Base-by-base conservation (phyloP, 2,888 invertebrate species). In the Ditula angustiorana region DNA sequence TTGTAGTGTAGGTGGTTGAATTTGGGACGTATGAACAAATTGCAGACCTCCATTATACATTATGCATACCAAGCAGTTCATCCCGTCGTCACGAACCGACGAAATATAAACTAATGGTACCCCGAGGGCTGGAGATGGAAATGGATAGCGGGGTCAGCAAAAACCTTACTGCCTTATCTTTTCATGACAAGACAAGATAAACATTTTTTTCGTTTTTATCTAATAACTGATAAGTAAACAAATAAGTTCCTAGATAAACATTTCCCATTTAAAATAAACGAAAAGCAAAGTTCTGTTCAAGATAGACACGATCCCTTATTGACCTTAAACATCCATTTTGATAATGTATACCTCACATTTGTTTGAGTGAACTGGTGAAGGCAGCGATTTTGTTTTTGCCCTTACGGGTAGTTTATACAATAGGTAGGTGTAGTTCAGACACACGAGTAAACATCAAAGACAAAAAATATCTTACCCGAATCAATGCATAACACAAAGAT, bases 191-290 rank as follows among this genome's bases (percentile, higher is more conserved):
- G 35, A 35, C 24, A 49, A 19, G 26, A 35, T 21, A 11, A 57
- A 49, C 21, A 57, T 41, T 50, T 26, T 44, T 46, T 52, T 49
- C 23, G 30, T 59, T 63, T n/a, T 69, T 75, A 70, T 74, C 72
- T 60, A 11, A 37, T 35, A 23, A 57, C 61, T 41, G 73, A 74
- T 76, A 76, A 69, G 68, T 68, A 70, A 72, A 67, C 73, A 72
- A 74, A 73, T 64, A 73, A 30, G 24, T 23, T n/a, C 46, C 5
- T 26, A 44, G 61, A 66, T 63, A 70, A 66, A 59, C 37, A 53
- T 57, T 67, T 69, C 69, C 72, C 70, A 72, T 66, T 70, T 63
- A 56, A 55, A 63, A 65, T 53, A 67, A 67, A 64, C 52, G 23
- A 19, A 58, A 50, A 57, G 47, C 30, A 49, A 56, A 56, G 47